Conservation (phyloP, 1,140 invertebrate genomes). For the Aethina tumida region DNA sequence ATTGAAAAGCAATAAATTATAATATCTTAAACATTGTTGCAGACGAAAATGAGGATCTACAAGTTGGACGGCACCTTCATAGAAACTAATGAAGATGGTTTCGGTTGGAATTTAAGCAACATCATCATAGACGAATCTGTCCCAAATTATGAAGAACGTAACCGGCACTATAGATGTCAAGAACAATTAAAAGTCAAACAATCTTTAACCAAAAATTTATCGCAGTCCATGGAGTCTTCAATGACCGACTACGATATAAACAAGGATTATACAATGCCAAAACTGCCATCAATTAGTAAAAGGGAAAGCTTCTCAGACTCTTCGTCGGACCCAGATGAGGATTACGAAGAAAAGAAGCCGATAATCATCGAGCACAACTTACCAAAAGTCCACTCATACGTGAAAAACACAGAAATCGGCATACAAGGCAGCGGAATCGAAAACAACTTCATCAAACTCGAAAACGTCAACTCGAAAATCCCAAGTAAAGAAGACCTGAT, state of each 20-base stretch:
- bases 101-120: slow-evolving; percentile 24
- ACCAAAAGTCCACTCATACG: background rate
- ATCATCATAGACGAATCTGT: slow-evolving; percentile 17
- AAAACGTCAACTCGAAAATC: slow-evolving; percentile 10
- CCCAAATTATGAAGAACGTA: slow-evolving; percentile 7
- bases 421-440: background rate
- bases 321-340: background rate
- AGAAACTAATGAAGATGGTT: slow-evolving; percentile 18
- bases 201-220: no score
- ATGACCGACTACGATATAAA: no score
- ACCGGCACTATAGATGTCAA: no score
- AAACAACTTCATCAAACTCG: slow-evolving; percentile 4
- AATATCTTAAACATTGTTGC: background rate
- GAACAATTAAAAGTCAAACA: no score
- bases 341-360: background rate
- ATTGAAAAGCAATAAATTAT: background rate
- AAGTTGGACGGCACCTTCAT: slow-evolving; percentile 20
- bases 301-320: no score
- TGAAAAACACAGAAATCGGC: background rate
- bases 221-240: no score
- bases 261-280: no score
- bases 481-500: slow-evolving; percentile 19
- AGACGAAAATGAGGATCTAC: slow-evolving; percentile 21
- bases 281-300: no score
- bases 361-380: background rate